These are phyloP conservation scores for Gorsachius goisagi DNA, from an alignment of 2,113 vertebrate species.

Conservation along the genomic window DNA sequence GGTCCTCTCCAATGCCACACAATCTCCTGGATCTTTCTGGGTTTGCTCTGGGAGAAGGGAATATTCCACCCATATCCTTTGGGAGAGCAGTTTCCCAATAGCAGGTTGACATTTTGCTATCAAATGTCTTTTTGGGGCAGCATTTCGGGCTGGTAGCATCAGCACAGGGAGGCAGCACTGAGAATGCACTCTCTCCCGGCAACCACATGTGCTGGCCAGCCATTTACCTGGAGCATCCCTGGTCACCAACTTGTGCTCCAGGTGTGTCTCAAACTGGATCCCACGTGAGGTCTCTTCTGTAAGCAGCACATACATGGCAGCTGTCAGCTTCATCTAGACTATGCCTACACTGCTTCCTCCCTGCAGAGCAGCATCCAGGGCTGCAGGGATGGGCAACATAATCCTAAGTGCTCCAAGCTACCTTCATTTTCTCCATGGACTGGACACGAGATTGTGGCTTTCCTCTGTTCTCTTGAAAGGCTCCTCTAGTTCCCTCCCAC, in stretches of 20 bases:
- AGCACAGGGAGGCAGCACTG: background rate
- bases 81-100: background rate
- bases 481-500: background rate
- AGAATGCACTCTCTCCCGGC: background rate
- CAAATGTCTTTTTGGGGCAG: background rate
- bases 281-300: background rate
- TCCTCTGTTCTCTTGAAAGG: background rate
- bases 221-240: background rate
- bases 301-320: background rate
- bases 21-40: background rate
- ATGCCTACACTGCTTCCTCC: background rate
- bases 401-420: background rate
- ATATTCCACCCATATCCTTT: background rate
- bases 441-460: accelerated
- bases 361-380: background rate
- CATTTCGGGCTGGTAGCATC: background rate
- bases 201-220: accelerated
- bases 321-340: accelerated
- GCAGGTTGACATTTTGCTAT: background rate
- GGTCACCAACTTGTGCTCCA: background rate
- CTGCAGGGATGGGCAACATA: background rate
- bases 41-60: background rate
- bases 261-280: background rate
- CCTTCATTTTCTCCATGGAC: accelerated
- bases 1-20: background rate